Conservation (phyloP, 2,888 invertebrate species). For the Cosmopolites sordidus region DNA sequence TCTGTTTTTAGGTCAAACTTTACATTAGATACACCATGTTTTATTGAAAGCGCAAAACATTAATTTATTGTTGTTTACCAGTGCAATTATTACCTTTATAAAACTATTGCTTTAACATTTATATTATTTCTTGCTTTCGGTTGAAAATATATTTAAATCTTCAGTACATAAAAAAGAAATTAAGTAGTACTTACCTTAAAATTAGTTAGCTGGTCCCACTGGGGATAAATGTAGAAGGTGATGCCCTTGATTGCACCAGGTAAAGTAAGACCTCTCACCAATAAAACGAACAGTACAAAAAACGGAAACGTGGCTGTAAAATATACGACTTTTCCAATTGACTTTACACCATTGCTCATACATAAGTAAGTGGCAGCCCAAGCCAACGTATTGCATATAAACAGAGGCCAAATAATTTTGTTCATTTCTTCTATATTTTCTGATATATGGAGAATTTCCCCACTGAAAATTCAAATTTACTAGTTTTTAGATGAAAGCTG, state of each 20-base stretch:
- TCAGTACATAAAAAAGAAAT: no score
- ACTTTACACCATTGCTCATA: conserved; percentile 81
- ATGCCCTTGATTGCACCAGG: conserved; percentile 76
- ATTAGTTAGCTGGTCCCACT: conserved; percentile 72
- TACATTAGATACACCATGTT: no score
- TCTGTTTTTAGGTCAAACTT: no score
- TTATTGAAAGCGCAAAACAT: no score
- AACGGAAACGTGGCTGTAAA: conserved; percentile 85
- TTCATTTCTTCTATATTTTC: conserved; percentile 70
- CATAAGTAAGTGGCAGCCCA: conserved; percentile 82
- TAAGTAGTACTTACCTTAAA: conserved; percentile 64
- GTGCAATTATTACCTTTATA: no score
- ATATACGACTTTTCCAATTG: conserved; percentile 85
- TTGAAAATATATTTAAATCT: no score
- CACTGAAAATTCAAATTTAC: conserved; percentile 52
- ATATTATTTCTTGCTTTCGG: no score
- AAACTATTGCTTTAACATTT: no score
- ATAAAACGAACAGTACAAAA: conserved; percentile 64
- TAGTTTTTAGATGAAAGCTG: no score
- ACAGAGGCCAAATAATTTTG: conserved; percentile 74
- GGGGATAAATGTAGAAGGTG: conserved; percentile 70
- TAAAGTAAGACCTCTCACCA: conserved; percentile 73
- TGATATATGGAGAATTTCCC: conserved; percentile 73
- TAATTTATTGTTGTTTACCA: no score
- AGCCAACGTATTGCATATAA: conserved; percentile 66